Evolutionary conservation across 1,140 invertebrate species (phyloP), one percentile per base, ranked within the genome.

Genomic region (Hirudo medicinalis): DNA sequence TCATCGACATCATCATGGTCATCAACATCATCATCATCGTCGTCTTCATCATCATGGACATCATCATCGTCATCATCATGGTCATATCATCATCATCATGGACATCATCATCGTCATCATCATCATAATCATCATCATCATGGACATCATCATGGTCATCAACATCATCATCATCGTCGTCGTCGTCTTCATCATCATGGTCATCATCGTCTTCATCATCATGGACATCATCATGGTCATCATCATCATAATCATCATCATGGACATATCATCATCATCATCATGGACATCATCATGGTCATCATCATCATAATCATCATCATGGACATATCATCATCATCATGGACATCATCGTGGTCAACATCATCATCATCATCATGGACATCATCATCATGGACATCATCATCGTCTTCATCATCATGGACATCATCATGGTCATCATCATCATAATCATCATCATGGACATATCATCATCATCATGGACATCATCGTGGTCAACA

Each of bases 81-180:
- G 25, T 2, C 54, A 4, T 57, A 63, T 63, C 57, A 63, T 63
- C 57, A 63, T 63, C 57, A 63, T n/a, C 54, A 57, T 57, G 20
- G 25, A 57, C 54, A 57, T 57, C 54, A n/a, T n/a, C n/a, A n/a
- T n/a, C n/a, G n/a, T n/a, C n/a, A n/a, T n/a, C 54, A 63, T 63
- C 57, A 13, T 32, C 11, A 63, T 22, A 13, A 13, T 63, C 57
- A 63, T 63, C 57, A 63, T 63, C 57, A 63, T 63, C 57, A 22
- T 25, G 5, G 15, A 6, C 57, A n/a, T 63, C 57, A 63, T 63
- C 57, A 8, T 32, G 0, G 15, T 63, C 57, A 11, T 32, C 9
- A 57, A 3, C 54, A 4, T 57, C 9, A 57, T 57, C 54, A 4
- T 57, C 54, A 2, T 57, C 54, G 9, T 57, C 54, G 2, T 57